These are phyloP conservation scores for Tragelaphus oryx DNA, from an alignment of 2,797 vertebrate genomes.

Conservation along the genomic window DNA sequence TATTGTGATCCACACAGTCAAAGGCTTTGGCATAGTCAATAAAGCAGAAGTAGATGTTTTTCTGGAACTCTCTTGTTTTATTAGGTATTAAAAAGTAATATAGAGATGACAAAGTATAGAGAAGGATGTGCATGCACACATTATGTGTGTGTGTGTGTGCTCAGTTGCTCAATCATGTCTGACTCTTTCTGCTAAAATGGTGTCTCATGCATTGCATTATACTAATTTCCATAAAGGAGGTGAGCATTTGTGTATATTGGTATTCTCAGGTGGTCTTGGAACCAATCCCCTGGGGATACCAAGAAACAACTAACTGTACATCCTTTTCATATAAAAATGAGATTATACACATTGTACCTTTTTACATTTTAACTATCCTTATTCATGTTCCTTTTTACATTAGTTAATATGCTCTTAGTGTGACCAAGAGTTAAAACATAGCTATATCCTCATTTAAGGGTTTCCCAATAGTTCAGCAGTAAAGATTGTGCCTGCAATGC, in stretches of 20 bases:
- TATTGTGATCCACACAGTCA: too few species aligned
- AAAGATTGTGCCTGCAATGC: background rate
- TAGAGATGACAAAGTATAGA: background rate
- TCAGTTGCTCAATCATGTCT: background rate
- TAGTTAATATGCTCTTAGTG: background rate
- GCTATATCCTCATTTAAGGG: background rate
- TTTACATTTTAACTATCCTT: background rate
- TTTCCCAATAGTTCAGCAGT: background rate
- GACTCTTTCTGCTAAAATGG: background rate
- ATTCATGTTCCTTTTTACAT: background rate
- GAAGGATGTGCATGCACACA: background rate
- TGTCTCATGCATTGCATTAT: background rate
- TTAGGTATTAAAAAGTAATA: too few species aligned
- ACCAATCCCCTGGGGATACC: background rate
- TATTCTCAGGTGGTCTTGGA: background rate
- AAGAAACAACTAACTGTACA: background rate
- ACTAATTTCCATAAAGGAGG: background rate
- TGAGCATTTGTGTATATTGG: background rate
- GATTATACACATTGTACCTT: background rate
- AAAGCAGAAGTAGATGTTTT: too few species aligned
- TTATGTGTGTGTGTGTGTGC: background rate
- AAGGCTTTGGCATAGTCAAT: too few species aligned
- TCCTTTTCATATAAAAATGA: background rate
- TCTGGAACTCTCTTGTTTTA: too few species aligned
- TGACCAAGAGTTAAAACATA: constrained; percentile 26